Evolutionary conservation across 2,113 vertebrate genomes (phyloP), one percentile per base, ranked within the genome.

Genomic region (Puma concolor): DNA sequence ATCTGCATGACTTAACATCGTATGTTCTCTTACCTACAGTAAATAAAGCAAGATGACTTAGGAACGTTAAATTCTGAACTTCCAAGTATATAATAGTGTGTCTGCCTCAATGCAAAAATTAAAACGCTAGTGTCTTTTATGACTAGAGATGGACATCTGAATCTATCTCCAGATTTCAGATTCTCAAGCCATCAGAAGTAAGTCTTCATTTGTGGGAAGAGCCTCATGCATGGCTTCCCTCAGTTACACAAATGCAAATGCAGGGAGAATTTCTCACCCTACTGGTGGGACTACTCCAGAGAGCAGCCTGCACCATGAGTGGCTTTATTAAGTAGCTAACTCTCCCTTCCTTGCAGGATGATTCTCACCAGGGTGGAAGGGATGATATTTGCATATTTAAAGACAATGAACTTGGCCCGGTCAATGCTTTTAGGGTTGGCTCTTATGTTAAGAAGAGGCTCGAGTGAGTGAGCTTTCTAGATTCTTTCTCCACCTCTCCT

Each of bases 401-500:
- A 31, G 52, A 21, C 29, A 3, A 15, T 23, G 80, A 50, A 9
- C 11, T 4, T 3, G 11, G 19, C 23, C 21, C 2, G 72, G 12
- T 7, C 60, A 3, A 1, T 4, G 27, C 6, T 41, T 8, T 19
- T 23, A 5, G 38, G 5, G 33, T 15, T 72, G 90, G 15, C 33
- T 16, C 15, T 36, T 52, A 27, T 1, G 38, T 29, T 19, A 2
- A 82, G 7, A 41, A 27, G 29, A 5, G 19, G 8, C 5, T 4
- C 15, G 31, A 44, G 38, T 23, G 36, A 48, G 13, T 23, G 36
- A 48, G 13, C 3, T 27, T 13, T 6, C 2, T 11, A 11, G 0
- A 0, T 25, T 44, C 31, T 33, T 23, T 27, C 14, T n/a, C 36
- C 14, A 7, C 2, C 5, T 2, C 21, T 15, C 27, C 31, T 1